Evolutionary conservation across 2,888 invertebrate genomes (phyloP).

Genomic region (Chouioia cunea): DNA sequence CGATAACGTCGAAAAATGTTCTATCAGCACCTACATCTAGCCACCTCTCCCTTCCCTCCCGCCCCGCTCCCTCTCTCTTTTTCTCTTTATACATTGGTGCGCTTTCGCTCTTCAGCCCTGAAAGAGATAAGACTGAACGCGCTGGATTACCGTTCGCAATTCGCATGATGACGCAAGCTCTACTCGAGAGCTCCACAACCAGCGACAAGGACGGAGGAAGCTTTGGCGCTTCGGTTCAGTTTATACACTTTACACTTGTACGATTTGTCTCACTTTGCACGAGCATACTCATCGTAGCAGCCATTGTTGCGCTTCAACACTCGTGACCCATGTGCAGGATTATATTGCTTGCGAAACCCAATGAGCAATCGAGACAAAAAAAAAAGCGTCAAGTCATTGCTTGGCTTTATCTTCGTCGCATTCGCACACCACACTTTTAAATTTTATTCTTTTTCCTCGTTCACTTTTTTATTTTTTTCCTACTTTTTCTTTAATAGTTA

Average conservation of each 20-base stretch:
- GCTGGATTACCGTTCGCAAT: slow-evolving; percentile 51
- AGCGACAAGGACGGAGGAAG: background rate
- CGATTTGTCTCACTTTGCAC: too few relatives aligned
- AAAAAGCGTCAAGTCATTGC: background rate
- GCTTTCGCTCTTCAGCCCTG: too few relatives aligned
- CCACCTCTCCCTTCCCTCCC: background rate
- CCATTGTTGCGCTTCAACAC: slow-evolving; percentile 16
- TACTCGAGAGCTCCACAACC: slow-evolving; percentile 12
- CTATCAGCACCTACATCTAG: slow-evolving; percentile 19
- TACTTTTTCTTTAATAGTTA: too few relatives aligned
- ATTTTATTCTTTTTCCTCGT: too few relatives aligned
- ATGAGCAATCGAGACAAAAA: slow-evolving; percentile 15
- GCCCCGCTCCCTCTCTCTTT: background rate
- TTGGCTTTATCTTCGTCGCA: background rate
- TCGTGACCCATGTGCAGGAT: too few relatives aligned
- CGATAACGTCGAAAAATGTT: slow-evolving; percentile 30
- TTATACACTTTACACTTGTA: too few relatives aligned
- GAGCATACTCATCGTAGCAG: background rate
- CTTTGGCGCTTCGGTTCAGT: background rate
- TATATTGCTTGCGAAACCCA: slow-evolving; percentile 16
- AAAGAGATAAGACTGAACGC: slow-evolving; percentile 52
- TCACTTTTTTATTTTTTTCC: too few relatives aligned
- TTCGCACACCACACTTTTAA: too few relatives aligned
- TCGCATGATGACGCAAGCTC: slow-evolving; percentile 57
- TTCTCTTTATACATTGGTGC: too few relatives aligned